Evolutionary conservation across 1,140 invertebrate species (phyloP).

Genomic region (Anadara kagoshimensis): DNA sequence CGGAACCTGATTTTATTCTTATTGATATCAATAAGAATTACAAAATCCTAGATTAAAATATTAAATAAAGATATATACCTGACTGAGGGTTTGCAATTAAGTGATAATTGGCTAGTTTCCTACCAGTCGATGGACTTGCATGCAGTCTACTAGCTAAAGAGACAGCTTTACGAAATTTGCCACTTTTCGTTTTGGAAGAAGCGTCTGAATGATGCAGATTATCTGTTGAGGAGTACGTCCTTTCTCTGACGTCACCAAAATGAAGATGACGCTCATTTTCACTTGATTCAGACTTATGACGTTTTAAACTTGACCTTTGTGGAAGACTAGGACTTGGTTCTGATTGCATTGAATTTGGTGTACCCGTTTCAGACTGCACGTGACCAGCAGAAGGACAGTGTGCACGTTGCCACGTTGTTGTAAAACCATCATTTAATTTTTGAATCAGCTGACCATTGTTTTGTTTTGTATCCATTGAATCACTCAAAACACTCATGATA

Average conservation of each 20-base stretch:
- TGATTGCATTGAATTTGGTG: no score
- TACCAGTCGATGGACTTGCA: constrained; percentile 68
- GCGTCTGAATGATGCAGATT: constrained; percentile 75
- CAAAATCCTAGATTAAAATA: constrained; percentile 1
- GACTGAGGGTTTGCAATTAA: constrained; percentile 68
- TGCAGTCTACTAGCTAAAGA: constrained; percentile 68
- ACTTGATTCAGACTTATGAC: constrained; percentile 67
- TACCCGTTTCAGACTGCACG: constrained; percentile 6
- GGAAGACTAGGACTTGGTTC: not conserved
- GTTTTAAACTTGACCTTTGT: constrained; percentile 72
- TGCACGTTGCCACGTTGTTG: constrained; percentile 65
- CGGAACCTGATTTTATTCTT: not conserved
- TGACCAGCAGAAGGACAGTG: constrained; percentile 30
- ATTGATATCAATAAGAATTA: not conserved
- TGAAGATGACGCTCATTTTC: constrained; percentile 65
- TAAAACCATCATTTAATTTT: constrained; percentile 64
- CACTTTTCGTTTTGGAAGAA: constrained; percentile 62
- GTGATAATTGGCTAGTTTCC: constrained; percentile 70
- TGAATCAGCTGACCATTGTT: constrained; percentile 57
- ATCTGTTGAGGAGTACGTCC: constrained; percentile 66
- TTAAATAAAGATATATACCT: constrained; percentile 55
- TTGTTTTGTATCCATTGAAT: constrained; percentile 10
- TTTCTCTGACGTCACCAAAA: constrained; percentile 63
- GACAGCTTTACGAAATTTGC: constrained; percentile 69
- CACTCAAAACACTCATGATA: constrained; percentile 14